Evolutionary conservation across 2,113 vertebrate genomes (phyloP), one percentile per base, ranked within the genome.

Genomic region (Anguilla japonica): DNA sequence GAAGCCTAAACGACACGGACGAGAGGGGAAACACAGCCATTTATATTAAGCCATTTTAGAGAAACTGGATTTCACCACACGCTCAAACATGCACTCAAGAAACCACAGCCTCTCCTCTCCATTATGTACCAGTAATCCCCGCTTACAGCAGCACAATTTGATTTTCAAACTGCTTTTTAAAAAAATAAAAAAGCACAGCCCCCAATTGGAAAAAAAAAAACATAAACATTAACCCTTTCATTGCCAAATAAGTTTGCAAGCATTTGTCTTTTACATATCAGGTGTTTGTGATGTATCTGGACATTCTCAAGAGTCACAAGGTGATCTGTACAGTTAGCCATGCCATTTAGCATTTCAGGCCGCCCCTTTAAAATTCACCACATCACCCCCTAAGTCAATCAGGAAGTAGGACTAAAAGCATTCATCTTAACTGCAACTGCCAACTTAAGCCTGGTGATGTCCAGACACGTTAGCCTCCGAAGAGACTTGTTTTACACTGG

Each of bases 111-210:
- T 34, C 56, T 60, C 34, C 29, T 63, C 56, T 53, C 82, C 50
- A 63, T 63, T 63, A 63, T 63, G 26, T 5, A 16, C 22, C 5
- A 40, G 29, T 20, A 41, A 41, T 40, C 60, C n/a, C 82, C 63
- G 82, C 82, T 83, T 83, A 83, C 82, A 40, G 56, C 29, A 83
- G 82, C 82, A 40, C n/a, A 83, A 40, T 39, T 56, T 41, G 15
- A 40, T 80, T 80, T 67, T 41, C 13, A 83, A 57, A 39, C 53
- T 6, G 15, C 60, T 40, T 60, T 15, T 34, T 11, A 46, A 46
- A 4, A 46, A 4, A 46, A 34, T 39, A 13, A 39, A 83, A 71
- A 71, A 22, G 29, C 82, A 83, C 82, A 83, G 82, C 29, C 53
- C 29, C 50, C 50, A 1, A 63, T 22, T 20, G 34, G 39, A 14